These are phyloP conservation scores for Erpobdella octoculata DNA, from an alignment of 2,888 invertebrate species.

Conservation along the genomic window DNA sequence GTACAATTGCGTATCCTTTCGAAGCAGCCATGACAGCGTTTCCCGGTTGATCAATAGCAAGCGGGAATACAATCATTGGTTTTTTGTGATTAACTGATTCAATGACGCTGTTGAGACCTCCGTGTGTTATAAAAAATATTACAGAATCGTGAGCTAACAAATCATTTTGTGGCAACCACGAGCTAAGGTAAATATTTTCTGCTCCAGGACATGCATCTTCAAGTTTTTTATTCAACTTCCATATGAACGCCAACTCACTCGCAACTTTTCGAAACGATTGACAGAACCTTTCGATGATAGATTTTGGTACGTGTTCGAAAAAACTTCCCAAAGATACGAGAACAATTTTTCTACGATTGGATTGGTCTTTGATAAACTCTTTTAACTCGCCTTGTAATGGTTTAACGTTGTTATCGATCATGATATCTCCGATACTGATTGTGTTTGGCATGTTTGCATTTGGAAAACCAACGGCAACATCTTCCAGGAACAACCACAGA, in stretches of 20 bases:
- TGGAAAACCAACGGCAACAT: slow-evolving; percentile 38
- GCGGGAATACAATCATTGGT: slow-evolving; percentile 26
- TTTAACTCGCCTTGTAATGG: slow-evolving; percentile 28
- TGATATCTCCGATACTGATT: slow-evolving; percentile 38
- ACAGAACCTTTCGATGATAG: slow-evolving; percentile 29
- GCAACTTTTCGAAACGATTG: slow-evolving; percentile 33
- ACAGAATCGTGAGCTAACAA: slow-evolving; percentile 20
- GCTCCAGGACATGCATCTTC: background rate
- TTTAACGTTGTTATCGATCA: background rate
- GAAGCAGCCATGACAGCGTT: slow-evolving; percentile 9
- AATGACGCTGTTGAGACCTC: slow-evolving; percentile 26
- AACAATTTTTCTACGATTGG: slow-evolving; percentile 21
- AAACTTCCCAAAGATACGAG: slow-evolving; percentile 40
- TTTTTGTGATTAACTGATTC: slow-evolving; percentile 27
- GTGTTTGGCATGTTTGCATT: slow-evolving; percentile 36
- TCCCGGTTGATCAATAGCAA: slow-evolving; percentile 21
- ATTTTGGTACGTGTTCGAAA: slow-evolving; percentile 31
- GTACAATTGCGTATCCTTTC: slow-evolving; percentile 22
- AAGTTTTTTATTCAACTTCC: slow-evolving; percentile 14
- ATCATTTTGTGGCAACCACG: slow-evolving; percentile 32
- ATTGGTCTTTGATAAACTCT: slow-evolving; percentile 27
- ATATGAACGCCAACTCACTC: slow-evolving; percentile 13
- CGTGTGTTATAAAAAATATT: slow-evolving; percentile 30
- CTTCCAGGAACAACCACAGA: slow-evolving; percentile 36
- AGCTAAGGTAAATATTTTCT: slow-evolving; percentile 5